These are phyloP conservation scores for Isoperla grammatica DNA, from an alignment of 2,888 invertebrate species.

Conservation along the genomic window DNA sequence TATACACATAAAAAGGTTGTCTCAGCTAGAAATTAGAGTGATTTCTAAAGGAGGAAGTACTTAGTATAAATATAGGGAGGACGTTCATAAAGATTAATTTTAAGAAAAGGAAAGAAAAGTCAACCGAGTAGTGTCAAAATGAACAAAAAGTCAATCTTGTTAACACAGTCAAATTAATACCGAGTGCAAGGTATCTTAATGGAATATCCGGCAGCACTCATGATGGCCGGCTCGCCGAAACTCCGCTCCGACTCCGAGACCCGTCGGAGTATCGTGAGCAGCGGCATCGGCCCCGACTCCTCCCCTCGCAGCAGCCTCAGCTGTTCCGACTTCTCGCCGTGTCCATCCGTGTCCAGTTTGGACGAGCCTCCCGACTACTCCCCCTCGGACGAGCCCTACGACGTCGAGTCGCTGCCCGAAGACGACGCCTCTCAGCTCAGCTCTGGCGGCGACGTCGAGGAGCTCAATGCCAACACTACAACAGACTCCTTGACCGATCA, in stretches of 20 bases:
- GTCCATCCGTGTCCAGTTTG: slow-evolving; percentile 36
- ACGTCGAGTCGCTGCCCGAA: slow-evolving; percentile 33
- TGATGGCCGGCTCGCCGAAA: slow-evolving; percentile 26
- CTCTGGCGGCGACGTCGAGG: slow-evolving; percentile 32
- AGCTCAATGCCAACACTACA: slow-evolving; percentile 32
- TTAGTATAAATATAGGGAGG: too few relatives aligned
- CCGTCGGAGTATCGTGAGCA: slow-evolving; percentile 38
- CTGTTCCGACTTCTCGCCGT: slow-evolving; percentile 37
- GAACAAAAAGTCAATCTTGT: too few relatives aligned
- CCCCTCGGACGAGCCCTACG: slow-evolving; percentile 21
- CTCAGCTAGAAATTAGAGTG: too few relatives aligned
- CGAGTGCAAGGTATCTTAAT: too few relatives aligned
- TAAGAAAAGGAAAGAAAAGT: too few relatives aligned
- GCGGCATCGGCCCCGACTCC: slow-evolving; percentile 49
- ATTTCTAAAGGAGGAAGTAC: too few relatives aligned
- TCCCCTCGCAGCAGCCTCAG: slow-evolving; percentile 35
- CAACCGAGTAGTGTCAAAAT: too few relatives aligned
- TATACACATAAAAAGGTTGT: too few relatives aligned
- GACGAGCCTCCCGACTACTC: slow-evolving; percentile 38
- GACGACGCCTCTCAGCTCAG: slow-evolving; percentile 35
- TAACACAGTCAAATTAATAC: too few relatives aligned
- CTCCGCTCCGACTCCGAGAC: slow-evolving; percentile 38
- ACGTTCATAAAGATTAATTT: too few relatives aligned
- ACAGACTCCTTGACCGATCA: too few relatives aligned
- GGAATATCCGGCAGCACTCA: too few relatives aligned